Base-by-base conservation (phyloP, 2,888 invertebrate genomes). In the Perithous albicinctus region DNA sequence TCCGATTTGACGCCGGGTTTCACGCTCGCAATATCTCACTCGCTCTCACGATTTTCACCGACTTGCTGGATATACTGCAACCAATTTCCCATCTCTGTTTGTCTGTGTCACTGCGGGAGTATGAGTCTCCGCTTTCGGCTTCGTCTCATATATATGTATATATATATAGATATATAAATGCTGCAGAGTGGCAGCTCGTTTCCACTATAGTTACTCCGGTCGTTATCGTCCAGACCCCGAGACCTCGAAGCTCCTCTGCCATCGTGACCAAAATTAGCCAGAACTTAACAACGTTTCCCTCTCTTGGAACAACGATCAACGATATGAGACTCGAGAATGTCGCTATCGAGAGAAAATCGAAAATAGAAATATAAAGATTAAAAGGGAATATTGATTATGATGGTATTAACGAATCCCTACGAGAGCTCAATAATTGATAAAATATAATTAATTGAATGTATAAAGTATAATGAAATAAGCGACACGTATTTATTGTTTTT, bases 1-100 rank as follows among this genome's bases (percentile, higher is more conserved):
- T 89, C 86, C 88, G 87, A 89, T 89, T 88, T 88, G 85, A 88
- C 86, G 84, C 84, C 61, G 43, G 77, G 64, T 77, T 56, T 41
- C 18, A 8, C 29, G n/a, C 59, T 72, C 67, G 41, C 43, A 48
- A 56, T 18, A 29, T 70, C 74, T 54, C 74, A 4, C 46, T 64
- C 72, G 26, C 38, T 7, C 56, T 56, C 35, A 1, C 23, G 15
- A n/a, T 29, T 48, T 63, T 38, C 26, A 46, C 26, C 48, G 18
- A 61, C 43, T 29, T n/a, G 23, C 23, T 15, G n/a, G n/a, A 18
- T 43, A 23, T 72, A 48, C 32, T 32, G 23, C 41, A 15, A 41
- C 38, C 54, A 64, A 64, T 67, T 73, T 46, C 18, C 66, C 46
- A 66, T 61, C 48, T 61, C 23, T 38, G 78, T 67, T 78, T 51